Percentiles rank a stretch among this genome's conserved stretches.
Evolutionary conservation across 2,797 vertebrate species (phyloP).

Genomic region (Anas flavirostris): DNA sequence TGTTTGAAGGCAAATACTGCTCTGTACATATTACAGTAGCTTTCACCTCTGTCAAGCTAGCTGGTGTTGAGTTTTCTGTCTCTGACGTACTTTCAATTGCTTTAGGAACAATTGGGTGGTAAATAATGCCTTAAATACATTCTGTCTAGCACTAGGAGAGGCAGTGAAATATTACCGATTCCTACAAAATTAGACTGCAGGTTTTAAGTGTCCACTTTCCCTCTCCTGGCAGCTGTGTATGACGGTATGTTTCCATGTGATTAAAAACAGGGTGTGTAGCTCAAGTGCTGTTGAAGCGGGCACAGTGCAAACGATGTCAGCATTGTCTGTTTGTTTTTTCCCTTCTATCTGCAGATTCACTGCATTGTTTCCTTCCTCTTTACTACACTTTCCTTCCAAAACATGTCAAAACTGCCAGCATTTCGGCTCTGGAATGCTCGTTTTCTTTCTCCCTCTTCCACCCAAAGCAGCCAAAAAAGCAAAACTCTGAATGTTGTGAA

Average conservation of each 20-base stretch:
- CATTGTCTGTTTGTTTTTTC: not conserved
- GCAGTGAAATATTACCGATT: slow-evolving; percentile 41
- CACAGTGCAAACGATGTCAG: slow-evolving; percentile 15
- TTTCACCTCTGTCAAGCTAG: slow-evolving; percentile 64
- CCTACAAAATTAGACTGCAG: slow-evolving; percentile 46
- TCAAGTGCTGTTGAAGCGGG: not conserved
- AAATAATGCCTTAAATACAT: slow-evolving; percentile 75
- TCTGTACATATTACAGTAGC: slow-evolving; percentile 55
- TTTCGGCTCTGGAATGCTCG: slow-evolving; percentile 44
- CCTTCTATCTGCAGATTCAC: slow-evolving; percentile 22
- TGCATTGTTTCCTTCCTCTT: slow-evolving; percentile 19
- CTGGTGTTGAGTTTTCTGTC: slow-evolving; percentile 48
- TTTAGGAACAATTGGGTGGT: slow-evolving; percentile 72
- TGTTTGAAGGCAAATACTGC: slow-evolving; percentile 66
- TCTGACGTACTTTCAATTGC: slow-evolving; percentile 59
- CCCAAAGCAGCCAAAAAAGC: slow-evolving; percentile 20
- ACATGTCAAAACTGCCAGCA: slow-evolving; percentile 34
- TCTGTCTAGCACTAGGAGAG: slow-evolving; percentile 59
- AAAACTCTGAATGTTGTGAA: slow-evolving; percentile 39
- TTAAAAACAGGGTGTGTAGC: slow-evolving; percentile 1
- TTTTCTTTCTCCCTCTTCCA: slow-evolving; percentile 37
- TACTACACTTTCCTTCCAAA: not conserved
- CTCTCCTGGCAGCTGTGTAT: slow-evolving; percentile 3
- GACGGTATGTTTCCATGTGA: not conserved
- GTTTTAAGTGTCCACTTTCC: slow-evolving; percentile 12